phyloP scores from a whole-genome alignment of 2,797 vertebrate genomes.

The Craterocephalus amniculus region DNA sequence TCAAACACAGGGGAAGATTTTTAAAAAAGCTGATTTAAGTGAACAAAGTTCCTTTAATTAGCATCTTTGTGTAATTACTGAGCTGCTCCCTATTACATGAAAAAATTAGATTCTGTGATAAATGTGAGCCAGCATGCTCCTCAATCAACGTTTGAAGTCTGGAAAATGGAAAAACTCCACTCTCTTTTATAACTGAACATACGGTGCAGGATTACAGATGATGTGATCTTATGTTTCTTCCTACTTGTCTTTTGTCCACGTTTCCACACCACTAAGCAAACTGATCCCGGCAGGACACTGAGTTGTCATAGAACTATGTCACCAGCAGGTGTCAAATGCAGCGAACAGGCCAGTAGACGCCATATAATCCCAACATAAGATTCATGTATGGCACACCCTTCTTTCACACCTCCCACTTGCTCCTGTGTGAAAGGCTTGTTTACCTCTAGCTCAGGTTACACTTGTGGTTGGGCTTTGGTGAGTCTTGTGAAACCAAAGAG shows the following conservation, averaged over 20 bases:
- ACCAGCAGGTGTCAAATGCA: slow-evolving; percentile 67
- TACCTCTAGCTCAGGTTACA: slow-evolving; percentile 70
- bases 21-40: not conserved
- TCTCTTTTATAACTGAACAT: not conserved
- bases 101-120: not conserved
- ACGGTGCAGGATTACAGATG: slow-evolving; percentile 17
- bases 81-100: not conserved
- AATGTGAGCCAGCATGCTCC: not conserved
- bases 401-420: slow-evolving; percentile 54
- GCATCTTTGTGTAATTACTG: not conserved
- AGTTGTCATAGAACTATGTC: slow-evolving; percentile 59
- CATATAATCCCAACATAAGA: slow-evolving; percentile 54
- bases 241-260: slow-evolving; percentile 35
- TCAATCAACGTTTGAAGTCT: not conserved
- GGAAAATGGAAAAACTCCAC: not conserved
- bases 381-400: slow-evolving; percentile 30
- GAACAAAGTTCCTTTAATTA: not conserved
- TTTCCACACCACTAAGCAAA: slow-evolving; percentile 33
- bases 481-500: slow-evolving; percentile 70
- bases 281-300: slow-evolving; percentile 50
- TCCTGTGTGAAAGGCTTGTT: slow-evolving; percentile 60
- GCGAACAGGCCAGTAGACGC: slow-evolving; percentile 21
- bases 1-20: slow-evolving; percentile 4
- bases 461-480: slow-evolving; percentile 47
- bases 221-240: slow-evolving; percentile 42